A percentile compares a stretch with the other conserved stretches of the same genome.
These are phyloP conservation scores for Cheilosia vulpina DNA, from an alignment of 2,888 invertebrate genomes.

Conservation along the genomic window DNA sequence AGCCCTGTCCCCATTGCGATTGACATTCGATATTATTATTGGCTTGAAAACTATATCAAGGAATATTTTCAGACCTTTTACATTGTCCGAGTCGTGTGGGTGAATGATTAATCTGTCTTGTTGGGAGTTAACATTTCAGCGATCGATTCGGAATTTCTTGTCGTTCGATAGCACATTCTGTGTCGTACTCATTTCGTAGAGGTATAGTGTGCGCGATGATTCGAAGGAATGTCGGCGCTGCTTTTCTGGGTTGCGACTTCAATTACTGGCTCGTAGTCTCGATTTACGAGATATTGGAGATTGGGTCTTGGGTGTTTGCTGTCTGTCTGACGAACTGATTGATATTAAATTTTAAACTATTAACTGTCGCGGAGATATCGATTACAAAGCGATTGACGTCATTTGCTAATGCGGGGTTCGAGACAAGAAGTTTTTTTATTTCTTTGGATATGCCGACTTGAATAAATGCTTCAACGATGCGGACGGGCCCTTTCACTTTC, in stretches of 20 bases:
- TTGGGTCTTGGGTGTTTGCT: slow-evolving; percentile 46
- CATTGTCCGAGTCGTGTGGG: slow-evolving; percentile 36
- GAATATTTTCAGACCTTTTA: slow-evolving; percentile 33
- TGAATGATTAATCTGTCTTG: slow-evolving; percentile 62
- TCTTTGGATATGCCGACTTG: not conserved
- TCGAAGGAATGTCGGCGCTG: slow-evolving; percentile 47
- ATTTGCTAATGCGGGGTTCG: slow-evolving; percentile 1
- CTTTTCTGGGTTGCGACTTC: slow-evolving; percentile 30
- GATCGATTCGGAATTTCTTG: slow-evolving; percentile 42
- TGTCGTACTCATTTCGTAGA: slow-evolving; percentile 1
- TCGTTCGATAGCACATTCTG: slow-evolving; percentile 17
- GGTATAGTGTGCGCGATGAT: slow-evolving; percentile 22
- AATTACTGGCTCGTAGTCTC: slow-evolving; percentile 27
- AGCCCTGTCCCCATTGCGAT: slow-evolving; percentile 32
- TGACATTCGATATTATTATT: not conserved
- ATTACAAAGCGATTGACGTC: slow-evolving; percentile 38
- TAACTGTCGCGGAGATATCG: slow-evolving; percentile 9
- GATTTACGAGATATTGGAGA: slow-evolving; percentile 51
- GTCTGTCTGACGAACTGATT: slow-evolving; percentile 38
- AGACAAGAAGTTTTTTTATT: not conserved
- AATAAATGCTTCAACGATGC: not conserved
- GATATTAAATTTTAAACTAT: slow-evolving; percentile 13
- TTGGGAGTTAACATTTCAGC: slow-evolving; percentile 37
- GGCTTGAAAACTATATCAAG: slow-evolving; percentile 39
- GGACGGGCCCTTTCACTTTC: slow-evolving; percentile 54